phyloP scores from a whole-genome alignment of 2,113 vertebrate genomes.

The Vidua macroura region DNA sequence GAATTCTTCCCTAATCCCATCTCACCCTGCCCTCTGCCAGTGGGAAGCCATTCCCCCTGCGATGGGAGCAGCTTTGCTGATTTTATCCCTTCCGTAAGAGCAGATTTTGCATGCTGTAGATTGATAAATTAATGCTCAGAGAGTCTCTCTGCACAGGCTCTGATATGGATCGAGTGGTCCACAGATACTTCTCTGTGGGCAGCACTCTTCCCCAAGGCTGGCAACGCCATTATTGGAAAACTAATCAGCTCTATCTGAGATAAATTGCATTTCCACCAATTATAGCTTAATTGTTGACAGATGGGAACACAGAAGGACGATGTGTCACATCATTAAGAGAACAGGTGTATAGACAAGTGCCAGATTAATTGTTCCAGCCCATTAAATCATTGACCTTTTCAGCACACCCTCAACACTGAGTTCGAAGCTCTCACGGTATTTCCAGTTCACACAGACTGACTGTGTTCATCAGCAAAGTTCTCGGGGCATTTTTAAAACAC shows the following conservation, averaged over 20 bases:
- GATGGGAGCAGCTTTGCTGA: background rate
- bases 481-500: background rate
- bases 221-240: conserved; percentile 5
- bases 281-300: conserved; percentile 66
- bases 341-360: conserved; percentile 67
- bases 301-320: conserved; percentile 63
- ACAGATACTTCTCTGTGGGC: background rate
- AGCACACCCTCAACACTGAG: background rate
- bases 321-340: conserved; percentile 53
- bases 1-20: background rate
- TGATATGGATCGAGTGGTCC: background rate
- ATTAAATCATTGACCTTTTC: conserved; percentile 62
- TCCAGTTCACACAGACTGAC: background rate
- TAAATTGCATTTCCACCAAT: conserved; percentile 63
- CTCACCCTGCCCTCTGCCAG: background rate
- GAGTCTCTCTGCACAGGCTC: background rate
- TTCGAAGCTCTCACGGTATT: background rate
- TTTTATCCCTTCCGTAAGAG: rapidly evolving
- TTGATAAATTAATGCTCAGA: background rate
- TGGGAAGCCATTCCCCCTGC: background rate
- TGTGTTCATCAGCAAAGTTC: background rate
- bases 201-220: background rate
- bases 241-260: conserved; percentile 30
- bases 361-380: conserved; percentile 65
- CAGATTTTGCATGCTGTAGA: background rate